These are phyloP conservation scores for Corythoichthys haematopterus DNA, from an alignment of 2,113 vertebrate genomes.

Conservation along the genomic window DNA sequence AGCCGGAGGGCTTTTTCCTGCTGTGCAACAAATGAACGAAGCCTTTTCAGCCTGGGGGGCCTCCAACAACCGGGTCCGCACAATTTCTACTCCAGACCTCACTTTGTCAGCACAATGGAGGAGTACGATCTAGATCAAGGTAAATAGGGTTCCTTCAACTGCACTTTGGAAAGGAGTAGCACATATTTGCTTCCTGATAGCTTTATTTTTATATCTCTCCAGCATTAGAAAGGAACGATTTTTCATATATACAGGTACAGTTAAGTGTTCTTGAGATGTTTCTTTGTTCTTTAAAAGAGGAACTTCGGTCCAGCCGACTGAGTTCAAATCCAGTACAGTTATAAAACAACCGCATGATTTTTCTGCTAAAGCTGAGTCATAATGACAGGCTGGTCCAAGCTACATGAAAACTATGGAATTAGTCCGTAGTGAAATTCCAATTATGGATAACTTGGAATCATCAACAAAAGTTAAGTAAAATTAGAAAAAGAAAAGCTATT, in stretches of 20 bases:
- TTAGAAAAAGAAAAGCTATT: not conserved
- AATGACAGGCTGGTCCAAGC: not conserved
- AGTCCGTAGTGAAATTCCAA: not conserved
- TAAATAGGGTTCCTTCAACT: constrained; percentile 52
- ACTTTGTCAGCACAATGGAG: constrained; percentile 96
- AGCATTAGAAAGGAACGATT: too few relatives aligned
- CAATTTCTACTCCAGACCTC: constrained; percentile 97
- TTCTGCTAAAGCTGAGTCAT: not conserved
- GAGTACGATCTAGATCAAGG: constrained; percentile 89
- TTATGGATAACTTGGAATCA: not conserved
- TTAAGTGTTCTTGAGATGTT: not conserved
- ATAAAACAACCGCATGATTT: not conserved
- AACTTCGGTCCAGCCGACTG: not conserved
- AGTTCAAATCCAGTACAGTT: not conserved
- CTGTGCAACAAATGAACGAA: constrained; percentile 77
- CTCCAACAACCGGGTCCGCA: constrained; percentile 95
- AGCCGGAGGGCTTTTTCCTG: constrained; percentile 92
- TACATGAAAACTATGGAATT: not conserved
- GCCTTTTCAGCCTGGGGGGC: constrained; percentile 91
- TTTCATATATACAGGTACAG: too few relatives aligned
- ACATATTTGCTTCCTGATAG: not conserved
- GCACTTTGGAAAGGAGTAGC: not conserved
- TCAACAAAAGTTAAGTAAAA: not conserved
- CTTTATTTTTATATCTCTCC: too few relatives aligned
- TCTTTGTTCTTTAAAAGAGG: not conserved